Conservation (phyloP, 2,888 invertebrate species). For the Anodontia alba region DNA sequence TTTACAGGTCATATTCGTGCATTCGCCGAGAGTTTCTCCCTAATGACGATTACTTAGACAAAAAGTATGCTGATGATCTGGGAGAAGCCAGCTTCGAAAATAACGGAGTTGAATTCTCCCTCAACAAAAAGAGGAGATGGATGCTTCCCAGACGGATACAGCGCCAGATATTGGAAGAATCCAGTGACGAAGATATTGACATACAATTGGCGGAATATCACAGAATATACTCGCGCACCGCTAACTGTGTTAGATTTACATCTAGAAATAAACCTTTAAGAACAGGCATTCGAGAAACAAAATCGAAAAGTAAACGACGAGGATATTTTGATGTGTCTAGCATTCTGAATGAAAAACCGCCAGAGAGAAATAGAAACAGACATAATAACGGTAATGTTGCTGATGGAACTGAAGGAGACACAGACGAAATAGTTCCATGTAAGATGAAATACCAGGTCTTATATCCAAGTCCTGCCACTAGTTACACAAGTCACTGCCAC, state of each 20-base stretch:
- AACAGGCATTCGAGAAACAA: slow-evolving; percentile 16
- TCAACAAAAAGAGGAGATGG: slow-evolving; percentile 77
- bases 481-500: slow-evolving; percentile 61
- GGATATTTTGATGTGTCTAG: slow-evolving; percentile 57
- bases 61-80: neutral
- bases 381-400: neutral
- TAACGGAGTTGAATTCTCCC: slow-evolving; percentile 65
- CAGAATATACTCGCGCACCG: slow-evolving; percentile 31
- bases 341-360: slow-evolving; percentile 31
- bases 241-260: slow-evolving; percentile 58
- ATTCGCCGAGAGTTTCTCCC: neutral
- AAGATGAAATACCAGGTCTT: slow-evolving; percentile 61
- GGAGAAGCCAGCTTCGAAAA: neutral
- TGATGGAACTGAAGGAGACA: neutral
- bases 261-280: slow-evolving; percentile 14
- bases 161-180: slow-evolving; percentile 39
- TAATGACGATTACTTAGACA: neutral
- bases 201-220: slow-evolving; percentile 62
- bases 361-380: neutral
- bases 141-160: slow-evolving; percentile 63
- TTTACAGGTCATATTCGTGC: neutral
- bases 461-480: slow-evolving; percentile 58
- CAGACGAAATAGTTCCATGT: neutral
- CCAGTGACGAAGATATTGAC: slow-evolving; percentile 42
- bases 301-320: slow-evolving; percentile 24